These are phyloP conservation scores for Rhagoletis zephyria DNA, from an alignment of 1,140 invertebrate species.

Conservation along the genomic window DNA sequence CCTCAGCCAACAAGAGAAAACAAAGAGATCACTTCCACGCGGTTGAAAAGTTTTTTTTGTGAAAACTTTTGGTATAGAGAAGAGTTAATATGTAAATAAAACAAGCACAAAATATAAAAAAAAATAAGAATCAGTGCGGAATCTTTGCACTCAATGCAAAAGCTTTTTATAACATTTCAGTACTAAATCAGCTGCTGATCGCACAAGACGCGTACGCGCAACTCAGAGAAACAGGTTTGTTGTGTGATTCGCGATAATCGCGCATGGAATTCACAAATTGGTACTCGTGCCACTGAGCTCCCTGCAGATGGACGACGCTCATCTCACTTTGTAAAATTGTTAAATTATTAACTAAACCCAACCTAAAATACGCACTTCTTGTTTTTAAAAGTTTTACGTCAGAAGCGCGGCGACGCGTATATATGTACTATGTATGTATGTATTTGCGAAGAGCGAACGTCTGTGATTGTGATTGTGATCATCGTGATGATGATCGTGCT, in stretches of 20 bases:
- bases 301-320: background rate
- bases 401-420: background rate
- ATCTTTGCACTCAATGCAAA: no score
- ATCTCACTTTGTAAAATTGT: background rate
- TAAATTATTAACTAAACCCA: background rate
- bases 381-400: background rate
- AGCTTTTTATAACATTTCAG: background rate
- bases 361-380: slow-evolving; percentile 12
- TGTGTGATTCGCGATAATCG: background rate
- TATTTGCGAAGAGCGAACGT: background rate
- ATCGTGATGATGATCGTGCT: no score
- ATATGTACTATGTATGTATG: background rate
- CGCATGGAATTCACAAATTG: background rate
- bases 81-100: background rate
- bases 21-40: background rate
- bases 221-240: slow-evolving; percentile 9
- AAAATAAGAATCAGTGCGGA: no score
- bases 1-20: no score
- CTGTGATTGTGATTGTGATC: no score
- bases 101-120: background rate
- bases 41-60: background rate
- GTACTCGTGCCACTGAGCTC: background rate
- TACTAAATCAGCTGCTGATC: slow-evolving; percentile 21
- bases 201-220: background rate
- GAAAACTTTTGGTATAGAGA: background rate